Evolutionary conservation across 2,797 vertebrate genomes (phyloP), one percentile per base, ranked within the genome.

Genomic region (Cygnus olor): DNA sequence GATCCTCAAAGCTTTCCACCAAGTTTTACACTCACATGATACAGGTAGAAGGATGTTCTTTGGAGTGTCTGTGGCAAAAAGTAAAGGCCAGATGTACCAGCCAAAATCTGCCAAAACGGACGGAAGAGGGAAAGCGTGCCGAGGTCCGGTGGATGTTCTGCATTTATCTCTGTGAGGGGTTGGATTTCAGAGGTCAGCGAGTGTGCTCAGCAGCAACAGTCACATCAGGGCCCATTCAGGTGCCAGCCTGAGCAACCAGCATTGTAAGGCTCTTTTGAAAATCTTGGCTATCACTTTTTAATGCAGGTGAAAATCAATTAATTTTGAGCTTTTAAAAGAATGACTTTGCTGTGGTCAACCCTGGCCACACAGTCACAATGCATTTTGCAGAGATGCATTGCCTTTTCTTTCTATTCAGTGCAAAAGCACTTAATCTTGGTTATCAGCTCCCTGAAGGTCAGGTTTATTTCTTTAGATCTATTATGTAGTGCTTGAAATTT

Each of bases 391-490:
- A 80, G 76, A 86, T 57, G 54, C 53, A 58, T 61, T 92, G 77
- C 85, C 71, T 95, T 89, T 93, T 94, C 58, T 88, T 82, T 77
- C 77, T 81, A 6, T 91, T 94, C 78, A 89, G 77, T 80, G 69
- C 28, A 94, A 89, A 95, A 95, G 86, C 80, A 95, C 84, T 96
- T 90, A 60, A 94, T 95, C 92, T 93, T 83, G 45, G 66, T 91
- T 96, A 89, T 89, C 71, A 38, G 93, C 54, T 88, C 76, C 71
- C 89, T 81, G 93, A 93, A 96, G 92, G 92, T 93, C 92, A 95
- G 88, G 74, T 58, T 95, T 94, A 91, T 91, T 96, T 95, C 94
- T 96, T 93, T 74, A 92, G 92, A 90, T 54, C 91, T 95, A 94
- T 95, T 95, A 93, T 94, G 88, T 90, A 90, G 72, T 91, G 80